phyloP scores from a whole-genome alignment of 2,113 vertebrate species.

The Glaucomys volans region DNA sequence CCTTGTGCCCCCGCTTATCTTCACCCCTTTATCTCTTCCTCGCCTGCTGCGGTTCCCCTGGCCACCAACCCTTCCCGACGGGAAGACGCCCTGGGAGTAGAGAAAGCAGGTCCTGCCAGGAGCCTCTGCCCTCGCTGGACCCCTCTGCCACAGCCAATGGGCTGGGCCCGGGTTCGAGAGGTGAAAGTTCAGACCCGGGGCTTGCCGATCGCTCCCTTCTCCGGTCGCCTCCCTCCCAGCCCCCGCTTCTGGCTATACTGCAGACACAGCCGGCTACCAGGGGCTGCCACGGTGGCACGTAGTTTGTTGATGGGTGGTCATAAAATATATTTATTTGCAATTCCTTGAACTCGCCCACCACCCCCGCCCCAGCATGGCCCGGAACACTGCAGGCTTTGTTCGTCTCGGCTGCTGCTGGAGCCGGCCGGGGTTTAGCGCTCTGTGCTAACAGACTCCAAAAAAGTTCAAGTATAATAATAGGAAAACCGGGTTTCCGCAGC shows the following conservation, averaged over 20 bases:
- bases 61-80: background rate
- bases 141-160: constrained; percentile 73
- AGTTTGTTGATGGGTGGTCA: constrained; percentile 84
- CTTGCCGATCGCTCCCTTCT: background rate
- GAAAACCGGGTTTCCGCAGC: constrained; percentile 77
- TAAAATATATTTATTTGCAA: constrained; percentile 85
- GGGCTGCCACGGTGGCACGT: constrained; percentile 77
- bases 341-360: constrained; percentile 75
- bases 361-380: constrained; percentile 21
- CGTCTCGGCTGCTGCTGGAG: constrained; percentile 51
- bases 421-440: constrained; percentile 49
- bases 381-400: constrained; percentile 76
- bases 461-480: constrained; percentile 76
- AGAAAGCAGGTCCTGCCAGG: constrained; percentile 10
- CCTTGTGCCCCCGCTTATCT: background rate
- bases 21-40: background rate
- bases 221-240: background rate
- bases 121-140: background rate
- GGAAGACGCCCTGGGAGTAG: background rate
- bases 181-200: constrained; percentile 89
- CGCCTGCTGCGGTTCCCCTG: background rate
- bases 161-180: constrained; percentile 85
- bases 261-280: constrained; percentile 61
- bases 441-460: constrained; percentile 64
- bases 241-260: background rate